Percentiles rank a stretch among this genome's conserved stretches.
phyloP scores from a whole-genome alignment of 2,888 invertebrate species.

The Clostera curtula region DNA sequence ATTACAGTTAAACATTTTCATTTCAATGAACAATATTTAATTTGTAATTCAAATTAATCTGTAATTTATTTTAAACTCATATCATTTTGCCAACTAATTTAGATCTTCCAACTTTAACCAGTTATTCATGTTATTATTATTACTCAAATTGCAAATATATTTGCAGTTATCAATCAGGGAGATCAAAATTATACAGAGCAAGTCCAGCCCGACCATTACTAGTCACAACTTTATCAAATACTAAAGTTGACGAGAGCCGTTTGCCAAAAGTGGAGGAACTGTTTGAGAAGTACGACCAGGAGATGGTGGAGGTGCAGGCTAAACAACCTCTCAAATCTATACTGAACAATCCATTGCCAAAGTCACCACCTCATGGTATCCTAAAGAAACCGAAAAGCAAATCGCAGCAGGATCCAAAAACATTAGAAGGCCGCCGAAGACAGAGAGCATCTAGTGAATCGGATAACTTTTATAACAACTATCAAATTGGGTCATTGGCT shows the following conservation, averaged over 20 bases:
- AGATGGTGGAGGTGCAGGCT: slow-evolving; percentile 52
- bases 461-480: slow-evolving; percentile 54
- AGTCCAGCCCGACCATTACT: slow-evolving; percentile 54
- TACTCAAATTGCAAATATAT: no score
- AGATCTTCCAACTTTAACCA: no score
- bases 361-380: slow-evolving; percentile 55
- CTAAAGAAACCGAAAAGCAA: slow-evolving; percentile 60
- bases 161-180: slow-evolving; percentile 49
- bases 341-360: slow-evolving; percentile 59
- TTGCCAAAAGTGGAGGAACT: slow-evolving; percentile 67
- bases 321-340: slow-evolving; percentile 67
- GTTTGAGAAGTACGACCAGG: slow-evolving; percentile 59
- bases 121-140: no score
- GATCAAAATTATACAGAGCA: slow-evolving; percentile 49
- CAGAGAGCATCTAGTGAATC: slow-evolving; percentile 69
- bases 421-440: slow-evolving; percentile 54
- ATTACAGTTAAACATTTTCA: no score
- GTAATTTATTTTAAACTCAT: no score
- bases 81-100: no score
- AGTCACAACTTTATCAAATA: slow-evolving; percentile 55
- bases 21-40: no score
- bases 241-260: slow-evolving; percentile 52
- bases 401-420: slow-evolving; percentile 42
- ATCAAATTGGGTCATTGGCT: slow-evolving; percentile 39
- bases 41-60: no score